A percentile compares a stretch with the other conserved stretches of the same genome.
phyloP scores from a whole-genome alignment of 2,113 vertebrate genomes.

The Poicephalus meyeri region DNA sequence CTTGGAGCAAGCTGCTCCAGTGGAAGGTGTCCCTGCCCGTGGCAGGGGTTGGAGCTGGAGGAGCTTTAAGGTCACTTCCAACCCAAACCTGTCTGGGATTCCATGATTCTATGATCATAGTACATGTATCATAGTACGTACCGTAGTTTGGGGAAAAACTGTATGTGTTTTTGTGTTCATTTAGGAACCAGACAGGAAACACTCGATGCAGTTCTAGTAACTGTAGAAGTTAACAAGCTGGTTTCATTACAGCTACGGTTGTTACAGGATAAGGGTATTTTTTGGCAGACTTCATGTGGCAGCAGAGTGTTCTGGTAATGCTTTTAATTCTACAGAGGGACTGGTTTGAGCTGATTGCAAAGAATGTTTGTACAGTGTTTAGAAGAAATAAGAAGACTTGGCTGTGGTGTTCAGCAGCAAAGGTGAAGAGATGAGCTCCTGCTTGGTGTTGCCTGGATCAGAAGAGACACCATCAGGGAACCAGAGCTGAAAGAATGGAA shows the following conservation, averaged over 20 bases:
- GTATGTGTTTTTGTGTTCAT: background rate
- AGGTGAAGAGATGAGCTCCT: background rate
- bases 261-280: background rate
- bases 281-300: background rate
- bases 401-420: rapidly evolving
- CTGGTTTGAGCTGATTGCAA: background rate
- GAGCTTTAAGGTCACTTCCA: background rate
- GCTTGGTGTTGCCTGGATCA: background rate
- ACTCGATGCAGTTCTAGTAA: rapidly evolving
- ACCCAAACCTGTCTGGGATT: background rate
- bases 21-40: background rate
- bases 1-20: background rate
- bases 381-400: background rate
- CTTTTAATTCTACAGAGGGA: background rate
- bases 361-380: background rate
- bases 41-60: background rate
- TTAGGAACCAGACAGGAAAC: background rate
- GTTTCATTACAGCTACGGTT: rapidly evolving
- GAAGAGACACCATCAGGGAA: background rate
- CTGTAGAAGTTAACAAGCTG: background rate
- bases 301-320: rapidly evolving
- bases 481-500: background rate
- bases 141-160: background rate
- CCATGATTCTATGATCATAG: background rate
- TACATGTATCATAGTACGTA: too few relatives aligned